Evolutionary conservation across 2,113 vertebrate species (phyloP).

Genomic region (Lepisosteus oculatus): DNA sequence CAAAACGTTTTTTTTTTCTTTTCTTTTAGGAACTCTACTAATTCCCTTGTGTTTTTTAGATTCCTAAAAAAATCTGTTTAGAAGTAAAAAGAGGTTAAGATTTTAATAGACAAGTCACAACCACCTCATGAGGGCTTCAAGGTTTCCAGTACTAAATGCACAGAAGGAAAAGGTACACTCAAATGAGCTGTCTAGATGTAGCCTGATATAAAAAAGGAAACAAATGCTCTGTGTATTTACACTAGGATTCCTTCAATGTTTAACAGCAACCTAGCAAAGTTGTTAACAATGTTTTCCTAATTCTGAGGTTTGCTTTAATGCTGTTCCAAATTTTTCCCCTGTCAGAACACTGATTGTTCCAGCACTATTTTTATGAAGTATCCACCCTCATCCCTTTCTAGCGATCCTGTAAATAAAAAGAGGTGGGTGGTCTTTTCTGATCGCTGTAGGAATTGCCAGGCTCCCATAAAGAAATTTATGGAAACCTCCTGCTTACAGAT

Average conservation of each 20-base stretch:
- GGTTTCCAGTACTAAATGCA: slow-evolving; percentile 24
- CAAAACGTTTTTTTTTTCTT: too few relatives aligned
- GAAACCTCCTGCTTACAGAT: too few relatives aligned
- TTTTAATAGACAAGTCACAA: background rate
- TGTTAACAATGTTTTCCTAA: slow-evolving; percentile 40
- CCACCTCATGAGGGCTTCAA: background rate
- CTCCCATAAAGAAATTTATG: background rate
- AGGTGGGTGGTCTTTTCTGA: slow-evolving; percentile 4
- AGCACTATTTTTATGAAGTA: background rate
- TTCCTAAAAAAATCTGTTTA: background rate
- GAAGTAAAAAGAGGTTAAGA: slow-evolving; percentile 22
- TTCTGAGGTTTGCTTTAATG: slow-evolving; percentile 32
- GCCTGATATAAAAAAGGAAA: too few relatives aligned
- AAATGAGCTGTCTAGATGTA: slow-evolving; percentile 20
- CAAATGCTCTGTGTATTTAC: slow-evolving; percentile 44
- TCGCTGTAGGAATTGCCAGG: background rate
- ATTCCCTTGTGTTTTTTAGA: background rate
- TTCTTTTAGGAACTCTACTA: too few relatives aligned
- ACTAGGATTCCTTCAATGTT: slow-evolving; percentile 45
- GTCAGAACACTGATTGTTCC: background rate
- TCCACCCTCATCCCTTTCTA: too few relatives aligned
- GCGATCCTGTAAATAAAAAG: background rate
- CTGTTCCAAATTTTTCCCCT: slow-evolving; percentile 18
- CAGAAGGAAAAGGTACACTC: slow-evolving; percentile 22
- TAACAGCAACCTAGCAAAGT: slow-evolving; percentile 31